These are phyloP conservation scores for Mormyrops boulengeri DNA, from an alignment of 2,797 vertebrate genomes.

Conservation along the genomic window DNA sequence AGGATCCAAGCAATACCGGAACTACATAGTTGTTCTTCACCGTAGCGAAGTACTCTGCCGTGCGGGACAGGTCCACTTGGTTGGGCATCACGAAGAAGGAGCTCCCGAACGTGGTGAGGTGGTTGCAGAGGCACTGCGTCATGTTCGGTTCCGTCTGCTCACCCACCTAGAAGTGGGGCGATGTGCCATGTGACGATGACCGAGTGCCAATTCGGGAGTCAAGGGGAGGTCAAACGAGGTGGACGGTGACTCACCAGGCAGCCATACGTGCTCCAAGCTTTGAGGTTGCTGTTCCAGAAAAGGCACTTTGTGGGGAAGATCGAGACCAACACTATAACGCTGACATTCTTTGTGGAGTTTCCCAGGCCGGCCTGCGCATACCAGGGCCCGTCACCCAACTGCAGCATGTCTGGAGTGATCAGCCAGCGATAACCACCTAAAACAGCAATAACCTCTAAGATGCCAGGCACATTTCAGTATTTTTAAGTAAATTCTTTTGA, in stretches of 20 bases:
- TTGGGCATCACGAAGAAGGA: conserved; percentile 73
- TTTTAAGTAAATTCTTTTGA: neutral
- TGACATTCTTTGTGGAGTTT: conserved; percentile 33
- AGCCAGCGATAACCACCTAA: conserved; percentile 57
- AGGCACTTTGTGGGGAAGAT: conserved; percentile 54
- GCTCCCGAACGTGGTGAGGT: conserved; percentile 71
- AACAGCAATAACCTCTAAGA: conserved; percentile 17
- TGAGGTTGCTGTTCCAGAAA: conserved; percentile 46
- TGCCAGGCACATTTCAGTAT: neutral
- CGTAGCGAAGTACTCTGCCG: conserved; percentile 56
- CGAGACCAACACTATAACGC: conserved; percentile 36
- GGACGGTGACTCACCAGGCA: conserved; percentile 49
- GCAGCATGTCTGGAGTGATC: conserved; percentile 58
- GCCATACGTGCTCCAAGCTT: conserved; percentile 52
- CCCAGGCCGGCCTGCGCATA: conserved; percentile 39
- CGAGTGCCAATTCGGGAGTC: neutral
- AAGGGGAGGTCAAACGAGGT: neutral
- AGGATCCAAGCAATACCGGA: conserved; percentile 59
- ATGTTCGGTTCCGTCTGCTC: conserved; percentile 29
- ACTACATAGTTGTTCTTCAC: conserved; percentile 69
- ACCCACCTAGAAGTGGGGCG: conserved; percentile 54
- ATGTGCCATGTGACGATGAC: neutral
- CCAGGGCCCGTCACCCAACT: conserved; percentile 44
- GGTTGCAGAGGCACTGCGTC: conserved; percentile 75
- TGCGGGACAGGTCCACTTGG: conserved; percentile 57